These are phyloP conservation scores for Rhinichthys klamathensis DNA, from an alignment of 2,113 vertebrate species.

Conservation along the genomic window DNA sequence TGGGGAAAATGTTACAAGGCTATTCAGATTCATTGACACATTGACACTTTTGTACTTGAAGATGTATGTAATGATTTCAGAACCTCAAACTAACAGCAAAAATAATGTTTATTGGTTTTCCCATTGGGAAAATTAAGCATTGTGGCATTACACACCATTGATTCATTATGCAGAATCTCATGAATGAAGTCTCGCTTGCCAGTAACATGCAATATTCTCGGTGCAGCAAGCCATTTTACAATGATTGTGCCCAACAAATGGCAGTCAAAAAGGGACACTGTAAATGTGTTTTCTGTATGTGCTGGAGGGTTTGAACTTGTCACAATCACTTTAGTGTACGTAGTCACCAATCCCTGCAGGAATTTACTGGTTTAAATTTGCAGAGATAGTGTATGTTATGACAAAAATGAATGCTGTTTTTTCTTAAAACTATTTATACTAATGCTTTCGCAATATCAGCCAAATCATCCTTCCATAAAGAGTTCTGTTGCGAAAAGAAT, in stretches of 20 bases:
- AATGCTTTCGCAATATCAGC: background rate
- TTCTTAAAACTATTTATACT: background rate
- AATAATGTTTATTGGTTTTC: background rate
- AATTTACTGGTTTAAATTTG: background rate
- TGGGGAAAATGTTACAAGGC: background rate
- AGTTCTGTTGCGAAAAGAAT: background rate
- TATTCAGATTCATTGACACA: background rate
- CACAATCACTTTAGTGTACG: background rate
- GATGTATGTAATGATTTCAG: background rate
- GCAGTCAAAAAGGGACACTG: conserved; percentile 2
- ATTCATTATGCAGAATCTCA: background rate
- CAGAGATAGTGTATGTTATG: background rate
- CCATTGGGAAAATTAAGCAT: background rate
- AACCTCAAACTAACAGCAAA: background rate
- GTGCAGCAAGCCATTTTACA: background rate
- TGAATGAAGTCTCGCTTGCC: background rate
- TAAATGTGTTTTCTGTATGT: conserved; percentile 27
- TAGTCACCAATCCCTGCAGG: background rate
- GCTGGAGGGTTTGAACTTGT: background rate
- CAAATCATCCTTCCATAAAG: background rate
- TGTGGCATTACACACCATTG: background rate
- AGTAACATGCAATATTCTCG: background rate
- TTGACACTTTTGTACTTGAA: background rate
- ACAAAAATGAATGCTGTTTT: background rate
- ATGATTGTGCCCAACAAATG: background rate